Base-by-base conservation (phyloP, 1,140 invertebrate species). In the Hylaeus volcanicus region DNA sequence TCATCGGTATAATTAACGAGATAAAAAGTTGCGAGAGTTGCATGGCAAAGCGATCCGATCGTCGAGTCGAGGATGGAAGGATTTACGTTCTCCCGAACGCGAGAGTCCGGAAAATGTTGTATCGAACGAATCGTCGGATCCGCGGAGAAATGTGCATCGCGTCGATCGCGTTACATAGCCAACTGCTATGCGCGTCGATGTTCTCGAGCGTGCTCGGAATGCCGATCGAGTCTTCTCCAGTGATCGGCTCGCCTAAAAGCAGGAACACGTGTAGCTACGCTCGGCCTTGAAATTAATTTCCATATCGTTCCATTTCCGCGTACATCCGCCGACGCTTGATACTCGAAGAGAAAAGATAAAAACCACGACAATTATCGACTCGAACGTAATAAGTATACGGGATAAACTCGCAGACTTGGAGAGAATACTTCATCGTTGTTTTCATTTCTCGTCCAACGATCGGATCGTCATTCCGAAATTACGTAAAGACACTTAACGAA, bases 241-340 rank as follows among this genome's bases (percentile, higher is more conserved):
- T 55, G 61, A 77, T 80, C 64, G 12, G 56, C 6, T 73, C 56
- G 68, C 73, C 68, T 64, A 82, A 55, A 68, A 11, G 43, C 26
- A 37, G 9, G 51, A 76, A 78, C 74, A 73, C 37, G 72, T 60
- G 81, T 77, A 51, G 51, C 58, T 58, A 70, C 11, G 26, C 39
- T 41, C 41, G 73, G 78, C 84, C 81, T 86, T 87, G 81, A 68
- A 12, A 6, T 53, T 43, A 8, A 69, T 71, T 76, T 55, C 51
- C 70, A 77, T 58, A 74, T 41, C 15, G 51, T 86, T 53, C 56
- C 4, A 66, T 69, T 85, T 85, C 74, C 80, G 73, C 11, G 58
- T 74, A 8, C 26, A 5, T 39, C 14, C 1, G 14, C 8, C 11
- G 6, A 1, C 12, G 9, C 6, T 55, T 66, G 74, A 83, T 83